A percentile compares a stretch with the other conserved stretches of the same genome.
These are phyloP conservation scores for Cynodonichthys magdalenae DNA, from an alignment of 2,797 vertebrate genomes.

Conservation along the genomic window DNA sequence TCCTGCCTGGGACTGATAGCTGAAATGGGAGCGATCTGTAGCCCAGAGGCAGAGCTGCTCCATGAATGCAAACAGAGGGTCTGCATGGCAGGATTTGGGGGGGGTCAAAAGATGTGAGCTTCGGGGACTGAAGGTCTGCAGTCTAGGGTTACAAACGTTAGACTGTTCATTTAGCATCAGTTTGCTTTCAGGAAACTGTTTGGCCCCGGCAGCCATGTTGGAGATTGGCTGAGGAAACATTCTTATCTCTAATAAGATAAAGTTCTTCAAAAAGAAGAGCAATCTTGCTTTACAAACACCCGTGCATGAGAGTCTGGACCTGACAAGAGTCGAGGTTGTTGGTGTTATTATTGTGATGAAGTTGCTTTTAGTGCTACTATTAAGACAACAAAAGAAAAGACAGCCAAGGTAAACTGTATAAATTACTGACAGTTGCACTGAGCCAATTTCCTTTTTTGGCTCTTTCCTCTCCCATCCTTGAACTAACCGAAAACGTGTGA, in stretches of 20 bases:
- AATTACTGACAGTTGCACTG: slow-evolving; percentile 14
- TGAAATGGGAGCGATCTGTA: slow-evolving; percentile 64
- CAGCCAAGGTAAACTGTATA: not conserved
- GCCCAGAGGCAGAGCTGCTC: slow-evolving; percentile 57
- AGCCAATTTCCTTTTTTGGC: not conserved
- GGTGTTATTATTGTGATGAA: not conserved
- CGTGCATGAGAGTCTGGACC: not conserved
- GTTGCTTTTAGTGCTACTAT: not conserved
- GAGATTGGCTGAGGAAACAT: slow-evolving; percentile 19
- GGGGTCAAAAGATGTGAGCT: slow-evolving; percentile 42
- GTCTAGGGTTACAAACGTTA: slow-evolving; percentile 64
- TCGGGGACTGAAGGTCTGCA: slow-evolving; percentile 41
- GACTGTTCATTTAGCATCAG: slow-evolving; percentile 50
- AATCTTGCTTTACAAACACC: not conserved
- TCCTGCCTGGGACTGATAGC: slow-evolving; percentile 41
- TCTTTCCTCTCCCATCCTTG: slow-evolving; percentile 6
- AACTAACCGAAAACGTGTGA: slow-evolving; percentile 10
- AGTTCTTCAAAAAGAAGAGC: slow-evolving; percentile 16
- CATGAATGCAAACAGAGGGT: slow-evolving; percentile 63
- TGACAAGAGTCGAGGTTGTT: not conserved
- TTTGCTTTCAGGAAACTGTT: slow-evolving; percentile 36
- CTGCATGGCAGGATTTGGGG: slow-evolving; percentile 47
- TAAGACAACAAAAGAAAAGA: slow-evolving; percentile 8
- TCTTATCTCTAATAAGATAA: slow-evolving; percentile 27
- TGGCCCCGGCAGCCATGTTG: slow-evolving; percentile 31